These are phyloP conservation scores for Agrochola circellaris DNA, from an alignment of 2,888 invertebrate species.

Conservation along the genomic window DNA sequence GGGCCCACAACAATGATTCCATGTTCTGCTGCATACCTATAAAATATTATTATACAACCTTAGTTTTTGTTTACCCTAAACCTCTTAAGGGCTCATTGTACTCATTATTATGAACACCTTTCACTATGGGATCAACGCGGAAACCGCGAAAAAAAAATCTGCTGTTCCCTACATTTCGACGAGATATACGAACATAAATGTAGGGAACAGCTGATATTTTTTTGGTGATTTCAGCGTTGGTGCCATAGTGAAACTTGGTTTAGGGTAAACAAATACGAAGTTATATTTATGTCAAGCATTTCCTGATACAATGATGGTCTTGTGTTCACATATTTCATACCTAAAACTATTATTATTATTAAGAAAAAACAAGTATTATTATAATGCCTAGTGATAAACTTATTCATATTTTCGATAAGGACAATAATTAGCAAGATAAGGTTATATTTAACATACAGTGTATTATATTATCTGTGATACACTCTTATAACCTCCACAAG, in stretches of 20 bases:
- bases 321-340: conserved; percentile 6
- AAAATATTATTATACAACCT: conserved; percentile 7
- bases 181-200: too few species aligned
- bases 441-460: conserved; percentile 12
- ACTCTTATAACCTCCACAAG: conserved; percentile 21
- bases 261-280: too few species aligned
- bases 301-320: background rate
- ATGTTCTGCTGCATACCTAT: conserved; percentile 94
- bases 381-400: conserved; percentile 31
- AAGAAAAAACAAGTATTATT: background rate
- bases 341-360: conserved; percentile 2
- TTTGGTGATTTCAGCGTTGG: too few species aligned
- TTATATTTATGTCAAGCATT: background rate
- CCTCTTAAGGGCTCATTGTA: too few species aligned
- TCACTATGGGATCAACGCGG: too few species aligned
- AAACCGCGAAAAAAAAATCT: too few species aligned
- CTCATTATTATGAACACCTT: too few species aligned
- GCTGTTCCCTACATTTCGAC: too few species aligned
- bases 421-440: conserved; percentile 22
- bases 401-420: conserved; percentile 42
- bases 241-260: too few species aligned
- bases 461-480: too few species aligned
- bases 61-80: too few species aligned
- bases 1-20: conserved; percentile 97
- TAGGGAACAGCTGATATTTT: too few species aligned